A percentile compares a stretch with the other conserved stretches of the same genome.
phyloP scores from a whole-genome alignment of 2,888 invertebrate species.

The Xestia rhomboidea region DNA sequence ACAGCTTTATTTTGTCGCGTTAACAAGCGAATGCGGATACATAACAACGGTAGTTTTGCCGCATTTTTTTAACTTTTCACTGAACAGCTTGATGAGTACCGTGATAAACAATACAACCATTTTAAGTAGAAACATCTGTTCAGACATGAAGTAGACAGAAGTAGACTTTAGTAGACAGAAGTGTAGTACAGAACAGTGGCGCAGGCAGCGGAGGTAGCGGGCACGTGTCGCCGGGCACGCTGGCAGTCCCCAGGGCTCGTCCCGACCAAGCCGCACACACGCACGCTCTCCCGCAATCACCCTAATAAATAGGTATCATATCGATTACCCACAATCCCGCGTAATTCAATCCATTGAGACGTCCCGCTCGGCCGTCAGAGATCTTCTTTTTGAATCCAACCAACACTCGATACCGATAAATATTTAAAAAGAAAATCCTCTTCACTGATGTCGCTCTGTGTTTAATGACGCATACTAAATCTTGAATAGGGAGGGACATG shows the following conservation, averaged over 20 bases:
- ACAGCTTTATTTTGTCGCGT: slow-evolving; percentile 1
- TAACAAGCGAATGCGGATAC: background rate
- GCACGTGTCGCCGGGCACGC: slow-evolving; percentile 59
- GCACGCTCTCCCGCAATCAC: slow-evolving; percentile 38
- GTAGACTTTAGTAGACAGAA: too few species aligned
- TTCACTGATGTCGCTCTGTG: slow-evolving; percentile 42
- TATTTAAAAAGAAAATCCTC: slow-evolving; percentile 64
- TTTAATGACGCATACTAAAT: slow-evolving; percentile 59
- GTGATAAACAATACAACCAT: background rate
- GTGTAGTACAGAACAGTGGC: slow-evolving; percentile 1
- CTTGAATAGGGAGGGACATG: slow-evolving; percentile 50
- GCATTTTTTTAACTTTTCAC: background rate
- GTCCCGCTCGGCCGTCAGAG: slow-evolving; percentile 39
- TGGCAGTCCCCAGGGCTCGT: slow-evolving; percentile 45
- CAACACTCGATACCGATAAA: slow-evolving; percentile 53
- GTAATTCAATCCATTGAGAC: slow-evolving; percentile 64
- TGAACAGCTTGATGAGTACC: background rate
- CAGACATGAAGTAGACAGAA: too few species aligned
- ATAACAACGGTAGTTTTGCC: background rate
- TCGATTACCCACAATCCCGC: slow-evolving; percentile 63
- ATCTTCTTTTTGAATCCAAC: slow-evolving; percentile 51
- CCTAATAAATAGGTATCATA: slow-evolving; percentile 64
- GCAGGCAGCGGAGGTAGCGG: background rate
- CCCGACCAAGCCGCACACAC: slow-evolving; percentile 38
- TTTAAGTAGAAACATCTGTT: slow-evolving; percentile 13